Conservation (phyloP, 2,113 vertebrate genomes). For the Glareola pratincola region DNA sequence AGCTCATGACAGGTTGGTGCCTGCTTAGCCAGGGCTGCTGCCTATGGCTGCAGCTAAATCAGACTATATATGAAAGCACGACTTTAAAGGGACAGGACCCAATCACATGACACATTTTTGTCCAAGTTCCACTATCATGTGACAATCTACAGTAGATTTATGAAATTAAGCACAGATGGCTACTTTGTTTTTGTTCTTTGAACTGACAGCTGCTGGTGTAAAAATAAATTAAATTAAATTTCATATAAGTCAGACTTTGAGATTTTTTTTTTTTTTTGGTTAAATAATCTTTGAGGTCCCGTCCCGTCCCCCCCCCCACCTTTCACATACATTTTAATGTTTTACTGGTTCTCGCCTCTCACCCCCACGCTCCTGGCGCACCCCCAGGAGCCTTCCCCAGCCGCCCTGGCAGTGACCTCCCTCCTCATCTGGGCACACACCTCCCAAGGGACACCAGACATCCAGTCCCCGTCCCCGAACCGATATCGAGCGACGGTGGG, state of each 20-base stretch:
- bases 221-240: conserved; percentile 87
- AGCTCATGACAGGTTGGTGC: background rate
- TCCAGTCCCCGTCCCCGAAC: background rate
- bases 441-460: background rate
- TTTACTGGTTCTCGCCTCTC: conserved; percentile 53
- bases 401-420: background rate
- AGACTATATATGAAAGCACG: conserved; percentile 41
- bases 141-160: conserved; percentile 77
- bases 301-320: background rate
- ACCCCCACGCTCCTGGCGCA: conserved; percentile 50
- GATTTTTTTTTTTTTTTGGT: conserved; percentile 50
- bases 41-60: conserved; percentile 24
- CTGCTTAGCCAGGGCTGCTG: background rate
- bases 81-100: conserved; percentile 53
- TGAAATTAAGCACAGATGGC: conserved; percentile 84
- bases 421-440: background rate
- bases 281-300: conserved; percentile 70
- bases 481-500: accelerated
- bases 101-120: conserved; percentile 74
- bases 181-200: conserved; percentile 85
- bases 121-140: conserved; percentile 75
- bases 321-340: conserved; percentile 38
- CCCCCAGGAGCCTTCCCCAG: background rate
- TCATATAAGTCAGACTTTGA: conserved; percentile 79
- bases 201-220: conserved; percentile 85